Base-by-base conservation (phyloP, 2,888 invertebrate species). In the Melanophora roralis region DNA sequence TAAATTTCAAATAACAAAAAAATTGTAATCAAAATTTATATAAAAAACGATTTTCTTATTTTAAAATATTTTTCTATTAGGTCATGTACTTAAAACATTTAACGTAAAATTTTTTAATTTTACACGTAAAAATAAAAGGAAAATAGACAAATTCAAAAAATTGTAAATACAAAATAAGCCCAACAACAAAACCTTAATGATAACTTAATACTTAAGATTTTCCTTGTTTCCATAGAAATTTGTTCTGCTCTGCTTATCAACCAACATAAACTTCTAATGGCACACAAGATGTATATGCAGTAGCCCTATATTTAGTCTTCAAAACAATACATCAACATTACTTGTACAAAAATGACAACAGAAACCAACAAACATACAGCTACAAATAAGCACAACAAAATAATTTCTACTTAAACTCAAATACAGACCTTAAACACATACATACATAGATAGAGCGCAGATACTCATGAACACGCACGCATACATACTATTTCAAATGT, bases 161-260 rank as follows among this genome's bases (percentile, higher is more conserved):
- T 14, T 34, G 14, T 14, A 23, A 6, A 9, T 1, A 1, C 9
- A 36, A 5, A 45, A 11, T 57, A 64, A 49, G 49, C 49, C 21
- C 16, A 36, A 32, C 9, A 45, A 45, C 14, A 43, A 34, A 36
- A 47, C 57, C 27, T 47, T 27, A 69, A 36, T 68, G 51, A 36
- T 38, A 59, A 43, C 43, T 34, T 43, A 60, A 60, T 67, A 43
- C 32, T 7, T n/a, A n/a, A 60, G 32, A 45, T 47, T 51, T 62
- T 68, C n/a, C 16, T n/a, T 51, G 38, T 36, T 34, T 21, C 16
- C 36, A 2, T 12, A 12, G 34, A 62, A 23, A 7, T 34, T n/a
- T 62, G 72, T 53, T 64, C 62, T 55, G 55, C 45, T 64, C 53
- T 64, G 27, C 36, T 55, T 59, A 59, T 45, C 62, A n/a, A 34